A percentile compares a stretch with the other conserved stretches of the same genome.
These are phyloP conservation scores for Bombus terrestris DNA, from an alignment of 1,140 invertebrate genomes.

Conservation along the genomic window DNA sequence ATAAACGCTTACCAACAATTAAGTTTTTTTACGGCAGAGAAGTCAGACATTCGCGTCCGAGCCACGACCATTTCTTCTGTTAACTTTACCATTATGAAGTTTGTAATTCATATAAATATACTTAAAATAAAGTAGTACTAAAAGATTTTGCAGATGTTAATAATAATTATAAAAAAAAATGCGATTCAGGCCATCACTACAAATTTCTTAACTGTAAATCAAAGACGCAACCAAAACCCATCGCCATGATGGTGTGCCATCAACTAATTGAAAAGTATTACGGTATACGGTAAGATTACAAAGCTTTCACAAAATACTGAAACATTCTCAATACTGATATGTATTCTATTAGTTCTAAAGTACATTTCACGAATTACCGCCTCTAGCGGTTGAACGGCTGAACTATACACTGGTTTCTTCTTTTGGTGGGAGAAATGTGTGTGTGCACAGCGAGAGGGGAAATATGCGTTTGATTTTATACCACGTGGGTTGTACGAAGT, in stretches of 20 bases:
- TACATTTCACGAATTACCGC: too few species aligned
- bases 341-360: neutral
- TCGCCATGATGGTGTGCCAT: slow-evolving; percentile 60
- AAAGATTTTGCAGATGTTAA: neutral
- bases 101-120: slow-evolving; percentile 24
- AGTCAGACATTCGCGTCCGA: slow-evolving; percentile 92
- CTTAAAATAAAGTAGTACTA: neutral
- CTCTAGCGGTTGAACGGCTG: too few species aligned
- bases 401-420: too few species aligned
- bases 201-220: slow-evolving; percentile 51
- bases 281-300: neutral
- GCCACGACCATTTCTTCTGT: slow-evolving; percentile 96
- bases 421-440: too few species aligned
- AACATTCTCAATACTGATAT: slow-evolving; percentile 3
- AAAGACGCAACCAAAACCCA: slow-evolving; percentile 30
- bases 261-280: slow-evolving; percentile 55
- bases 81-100: slow-evolving; percentile 87
- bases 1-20: slow-evolving; percentile 92
- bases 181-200: slow-evolving; percentile 31
- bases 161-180: slow-evolving; percentile 40
- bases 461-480: too few species aligned
- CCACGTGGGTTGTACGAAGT: too few species aligned
- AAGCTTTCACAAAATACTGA: slow-evolving; percentile 46
- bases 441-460: too few species aligned
- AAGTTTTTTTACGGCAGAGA: slow-evolving; percentile 91